phyloP scores from a whole-genome alignment of 2,888 invertebrate genomes.

The Hesperia comma region DNA sequence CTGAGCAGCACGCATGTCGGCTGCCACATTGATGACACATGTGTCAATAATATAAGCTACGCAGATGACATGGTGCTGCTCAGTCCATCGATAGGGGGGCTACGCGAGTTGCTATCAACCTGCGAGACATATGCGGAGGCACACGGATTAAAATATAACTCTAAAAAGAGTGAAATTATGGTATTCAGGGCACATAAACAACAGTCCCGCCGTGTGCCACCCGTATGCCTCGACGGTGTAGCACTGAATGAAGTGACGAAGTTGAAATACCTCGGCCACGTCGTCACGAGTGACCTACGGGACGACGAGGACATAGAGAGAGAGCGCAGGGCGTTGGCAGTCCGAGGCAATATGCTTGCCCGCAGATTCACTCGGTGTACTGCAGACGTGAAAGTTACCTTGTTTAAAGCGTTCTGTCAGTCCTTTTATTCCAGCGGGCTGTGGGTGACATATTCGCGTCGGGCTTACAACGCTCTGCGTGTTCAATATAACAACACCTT shows the following conservation, averaged over 20 bases:
- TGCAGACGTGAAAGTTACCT: constrained; percentile 17
- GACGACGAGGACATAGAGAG: constrained; percentile 12
- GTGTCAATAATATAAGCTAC: constrained; percentile 41
- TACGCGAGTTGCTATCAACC: constrained; percentile 47
- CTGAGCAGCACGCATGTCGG: constrained; percentile 41
- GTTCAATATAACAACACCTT: constrained; percentile 35
- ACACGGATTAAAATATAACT: constrained; percentile 18
- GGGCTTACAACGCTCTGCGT: constrained; percentile 14
- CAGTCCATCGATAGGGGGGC: constrained; percentile 39
- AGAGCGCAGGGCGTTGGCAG: constrained; percentile 2
- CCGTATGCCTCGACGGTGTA: background rate
- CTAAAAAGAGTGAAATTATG: background rate
- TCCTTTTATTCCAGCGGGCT: constrained; percentile 20
- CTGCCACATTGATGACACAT: constrained; percentile 39
- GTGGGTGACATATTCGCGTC: background rate
- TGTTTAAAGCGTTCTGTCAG: constrained; percentile 27
- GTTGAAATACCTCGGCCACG: constrained; percentile 13
- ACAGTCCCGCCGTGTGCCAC: background rate
- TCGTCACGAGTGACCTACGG: background rate
- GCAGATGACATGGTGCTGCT: constrained; percentile 46
- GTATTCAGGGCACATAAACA: background rate
- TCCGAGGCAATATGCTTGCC: background rate
- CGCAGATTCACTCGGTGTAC: constrained; percentile 13
- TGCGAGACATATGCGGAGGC: constrained; percentile 48
- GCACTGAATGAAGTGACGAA: background rate